Evolutionary conservation across 2,113 vertebrate species (phyloP).

Genomic region (Onychostoma macrolepis): DNA sequence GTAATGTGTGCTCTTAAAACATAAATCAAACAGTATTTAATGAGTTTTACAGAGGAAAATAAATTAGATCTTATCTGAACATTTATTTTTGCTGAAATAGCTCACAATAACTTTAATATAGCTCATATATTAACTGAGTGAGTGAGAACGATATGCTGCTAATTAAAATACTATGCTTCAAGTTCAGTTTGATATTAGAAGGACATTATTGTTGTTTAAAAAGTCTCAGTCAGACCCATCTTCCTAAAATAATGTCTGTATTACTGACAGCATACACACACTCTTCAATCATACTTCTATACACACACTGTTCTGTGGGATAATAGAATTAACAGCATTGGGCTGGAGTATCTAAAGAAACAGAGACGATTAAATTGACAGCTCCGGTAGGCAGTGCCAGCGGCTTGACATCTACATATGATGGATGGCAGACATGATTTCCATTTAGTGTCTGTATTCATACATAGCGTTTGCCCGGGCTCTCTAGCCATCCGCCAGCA

Average conservation of each 20-base stretch:
- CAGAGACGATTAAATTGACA: constrained; percentile 39
- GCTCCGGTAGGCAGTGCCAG: constrained; percentile 63
- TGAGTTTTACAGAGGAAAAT: not conserved
- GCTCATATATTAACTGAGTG: not conserved
- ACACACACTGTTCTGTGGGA: not conserved
- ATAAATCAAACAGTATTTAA: not conserved
- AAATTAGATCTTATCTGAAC: not conserved
- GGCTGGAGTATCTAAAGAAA: constrained; percentile 65
- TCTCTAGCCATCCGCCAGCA: not conserved
- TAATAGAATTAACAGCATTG: not conserved
- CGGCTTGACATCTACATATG: constrained; percentile 63
- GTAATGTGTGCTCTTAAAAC: not conserved
- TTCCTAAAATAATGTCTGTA: not conserved
- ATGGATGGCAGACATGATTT: constrained; percentile 69
- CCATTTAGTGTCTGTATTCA: constrained; percentile 62
- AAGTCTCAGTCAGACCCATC: not conserved
- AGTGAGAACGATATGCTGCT: not conserved
- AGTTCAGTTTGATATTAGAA: not conserved
- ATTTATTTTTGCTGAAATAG: not conserved
- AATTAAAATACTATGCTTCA: not conserved
- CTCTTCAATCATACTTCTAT: not conserved
- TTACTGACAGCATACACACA: not conserved
- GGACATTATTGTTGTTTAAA: not conserved
- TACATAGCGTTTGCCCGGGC: constrained; percentile 53
- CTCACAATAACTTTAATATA: not conserved